Base-by-base conservation (phyloP, 2,888 invertebrate species). In the Agapostemon virescens region DNA sequence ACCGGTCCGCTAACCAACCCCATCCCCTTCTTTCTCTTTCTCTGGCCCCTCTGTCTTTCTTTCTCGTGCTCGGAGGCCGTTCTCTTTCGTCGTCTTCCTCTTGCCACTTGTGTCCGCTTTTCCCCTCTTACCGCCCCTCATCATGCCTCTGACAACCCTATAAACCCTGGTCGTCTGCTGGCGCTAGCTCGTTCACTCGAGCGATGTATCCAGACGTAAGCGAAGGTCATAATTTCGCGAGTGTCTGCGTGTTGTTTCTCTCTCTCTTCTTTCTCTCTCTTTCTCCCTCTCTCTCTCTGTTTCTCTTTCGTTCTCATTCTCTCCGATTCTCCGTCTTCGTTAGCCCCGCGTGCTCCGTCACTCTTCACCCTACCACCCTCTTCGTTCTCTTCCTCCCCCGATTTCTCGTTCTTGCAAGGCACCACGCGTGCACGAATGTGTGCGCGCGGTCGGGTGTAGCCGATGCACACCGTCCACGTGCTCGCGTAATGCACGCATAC, bases 201-300 rank as follows among this genome's bases (percentile, higher is more conserved):
- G 85, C 89, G 86, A 88, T 86, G 88, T 88, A 90, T 89, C 88
- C 86, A 88, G 88, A 90, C 88, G 87, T 87, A 87, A 89, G 86
- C 87, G 88, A 89, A 89, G 88, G 86, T 89, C 90, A 90, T 90
- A 89, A 91, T 91, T 91, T 89, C 87, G 87, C 87, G 86, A 85
- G 87, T 90, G 90, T 89, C 90, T 90, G 90, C 87, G 90, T 89
- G 87, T 82, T 79, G 75, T 83, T 80, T 78, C 82, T 61, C 69
- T 74, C 77, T 45, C 74, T 69, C 61, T 77, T 67, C 70, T 36
- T 73, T 36, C 38, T 23, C 63, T 55, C 66, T 36, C 4, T 20
- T 69, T 5, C 33, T n/a, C 69, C 40, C 45, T n/a, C n/a, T 0
- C 7, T 2, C 9, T 33, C 33, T 55, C 13, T 52, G 9, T 36